A percentile compares a stretch with the other conserved stretches of the same genome.
phyloP scores from a whole-genome alignment of 2,113 vertebrate genomes.

The Hippopotamus amphibius region DNA sequence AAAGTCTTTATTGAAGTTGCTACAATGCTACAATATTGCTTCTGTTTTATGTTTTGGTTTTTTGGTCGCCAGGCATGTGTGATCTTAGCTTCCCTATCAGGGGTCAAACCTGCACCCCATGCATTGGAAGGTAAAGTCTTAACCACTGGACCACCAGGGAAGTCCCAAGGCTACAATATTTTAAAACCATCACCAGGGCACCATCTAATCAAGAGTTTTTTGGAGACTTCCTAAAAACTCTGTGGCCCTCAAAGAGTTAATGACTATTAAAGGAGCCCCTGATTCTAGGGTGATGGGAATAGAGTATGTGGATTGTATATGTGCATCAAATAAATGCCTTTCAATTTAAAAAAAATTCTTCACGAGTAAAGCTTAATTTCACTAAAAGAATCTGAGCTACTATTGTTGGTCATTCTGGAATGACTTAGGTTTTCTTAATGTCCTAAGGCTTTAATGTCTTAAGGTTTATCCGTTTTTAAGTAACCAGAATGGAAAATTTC shows the following conservation, averaged over 20 bases:
- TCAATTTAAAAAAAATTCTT: constrained; percentile 4
- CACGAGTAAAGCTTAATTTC: constrained; percentile 4
- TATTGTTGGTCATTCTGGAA: constrained; percentile 20
- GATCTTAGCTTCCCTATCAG: too few species aligned
- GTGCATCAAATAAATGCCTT: background rate
- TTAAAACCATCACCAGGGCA: background rate
- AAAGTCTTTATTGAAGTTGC: too few species aligned
- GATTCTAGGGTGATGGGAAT: background rate
- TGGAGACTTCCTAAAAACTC: background rate
- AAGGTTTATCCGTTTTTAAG: background rate
- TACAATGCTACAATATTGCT: too few species aligned
- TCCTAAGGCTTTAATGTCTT: background rate
- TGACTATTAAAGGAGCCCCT: background rate
- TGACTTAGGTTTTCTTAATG: background rate
- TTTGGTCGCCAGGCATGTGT: too few species aligned
- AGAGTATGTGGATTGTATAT: background rate
- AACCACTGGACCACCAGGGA: too few species aligned
- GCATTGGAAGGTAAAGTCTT: too few species aligned
- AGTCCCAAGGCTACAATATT: background rate
- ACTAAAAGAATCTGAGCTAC: background rate
- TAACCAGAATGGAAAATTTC: background rate
- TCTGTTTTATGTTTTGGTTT: too few species aligned
- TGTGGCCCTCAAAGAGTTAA: background rate
- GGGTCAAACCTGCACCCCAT: too few species aligned
- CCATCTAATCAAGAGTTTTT: background rate